Evolutionary conservation across 2,113 vertebrate species (phyloP).

Genomic region (Seriola rivoliana): DNA sequence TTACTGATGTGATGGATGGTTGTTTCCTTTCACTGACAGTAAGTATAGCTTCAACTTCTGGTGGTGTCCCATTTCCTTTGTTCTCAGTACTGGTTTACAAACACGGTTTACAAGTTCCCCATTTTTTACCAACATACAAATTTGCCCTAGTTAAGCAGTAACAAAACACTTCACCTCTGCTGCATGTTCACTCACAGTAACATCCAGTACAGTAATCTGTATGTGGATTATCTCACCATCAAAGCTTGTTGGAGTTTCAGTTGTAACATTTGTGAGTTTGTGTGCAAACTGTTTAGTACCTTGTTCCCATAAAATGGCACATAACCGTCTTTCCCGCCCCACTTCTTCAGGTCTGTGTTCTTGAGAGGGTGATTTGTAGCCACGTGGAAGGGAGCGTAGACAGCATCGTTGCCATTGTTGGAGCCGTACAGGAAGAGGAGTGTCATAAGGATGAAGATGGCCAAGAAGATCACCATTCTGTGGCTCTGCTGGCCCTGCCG

Average conservation of each 20-base stretch:
- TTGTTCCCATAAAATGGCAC: slow-evolving; percentile 91
- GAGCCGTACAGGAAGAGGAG: slow-evolving; percentile 96
- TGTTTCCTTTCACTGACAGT: too few species aligned
- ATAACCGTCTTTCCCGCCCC: slow-evolving; percentile 88
- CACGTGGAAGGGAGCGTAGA: slow-evolving; percentile 80
- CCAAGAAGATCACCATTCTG: slow-evolving; percentile 88
- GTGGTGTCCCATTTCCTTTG: too few species aligned
- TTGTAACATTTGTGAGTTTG: too few species aligned
- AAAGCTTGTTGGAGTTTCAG: too few species aligned
- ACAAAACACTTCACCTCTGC: neutral
- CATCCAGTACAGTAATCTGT: too few species aligned
- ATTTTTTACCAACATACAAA: too few species aligned
- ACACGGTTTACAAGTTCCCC: too few species aligned
- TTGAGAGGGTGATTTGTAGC: slow-evolving; percentile 72
- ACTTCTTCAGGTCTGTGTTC: slow-evolving; percentile 88
- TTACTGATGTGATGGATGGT: too few species aligned
- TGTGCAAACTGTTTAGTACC: slow-evolving; percentile 76
- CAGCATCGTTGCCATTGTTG: slow-evolving; percentile 86
- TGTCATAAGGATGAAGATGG: slow-evolving; percentile 91
- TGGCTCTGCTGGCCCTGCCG: slow-evolving; percentile 86
- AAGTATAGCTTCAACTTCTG: too few species aligned
- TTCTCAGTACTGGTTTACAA: too few species aligned
- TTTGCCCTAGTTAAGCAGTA: too few species aligned
- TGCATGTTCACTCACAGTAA: neutral
- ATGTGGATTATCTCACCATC: too few species aligned